These are phyloP conservation scores for Balaenoptera acutorostrata DNA, from an alignment of 2,113 vertebrate genomes.

Conservation along the genomic window DNA sequence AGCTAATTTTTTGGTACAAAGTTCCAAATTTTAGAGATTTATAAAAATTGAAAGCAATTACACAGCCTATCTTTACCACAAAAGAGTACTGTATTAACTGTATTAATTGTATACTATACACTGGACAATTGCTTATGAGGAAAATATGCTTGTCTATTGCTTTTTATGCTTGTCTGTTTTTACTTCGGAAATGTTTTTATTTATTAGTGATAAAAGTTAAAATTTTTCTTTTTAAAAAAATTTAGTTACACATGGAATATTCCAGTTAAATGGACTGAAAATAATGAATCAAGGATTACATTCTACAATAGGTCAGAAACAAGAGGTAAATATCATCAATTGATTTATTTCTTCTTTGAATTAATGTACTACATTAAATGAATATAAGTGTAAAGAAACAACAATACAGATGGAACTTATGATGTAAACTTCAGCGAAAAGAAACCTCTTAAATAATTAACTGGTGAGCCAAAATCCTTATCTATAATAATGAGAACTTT, in stretches of 20 bases:
- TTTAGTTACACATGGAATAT: constrained; percentile 95
- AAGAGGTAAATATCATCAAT: constrained; percentile 79
- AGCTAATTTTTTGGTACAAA: background rate
- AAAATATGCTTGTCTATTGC: background rate
- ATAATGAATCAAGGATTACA: background rate
- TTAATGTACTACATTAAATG: background rate
- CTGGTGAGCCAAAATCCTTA: background rate
- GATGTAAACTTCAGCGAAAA: background rate
- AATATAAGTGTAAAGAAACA: background rate
- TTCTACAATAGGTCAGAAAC: constrained; percentile 80
- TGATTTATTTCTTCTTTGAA: constrained; percentile 55
- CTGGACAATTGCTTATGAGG: background rate
- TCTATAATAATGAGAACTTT: background rate
- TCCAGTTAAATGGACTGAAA: constrained; percentile 86
- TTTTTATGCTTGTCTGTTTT: background rate
- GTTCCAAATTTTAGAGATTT: background rate
- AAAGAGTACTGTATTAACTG: background rate
- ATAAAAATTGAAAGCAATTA: background rate
- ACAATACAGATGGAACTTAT: background rate
- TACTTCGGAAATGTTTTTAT: background rate
- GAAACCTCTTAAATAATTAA: background rate
- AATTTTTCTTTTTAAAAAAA: constrained; percentile 65
- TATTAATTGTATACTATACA: background rate
- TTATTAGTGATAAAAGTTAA: constrained; percentile 37
- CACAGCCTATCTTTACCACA: background rate